Percentiles rank a stretch among this genome's conserved stretches.
Conservation (phyloP, 2,888 invertebrate species). For the Lamellibrachia satsuma region DNA sequence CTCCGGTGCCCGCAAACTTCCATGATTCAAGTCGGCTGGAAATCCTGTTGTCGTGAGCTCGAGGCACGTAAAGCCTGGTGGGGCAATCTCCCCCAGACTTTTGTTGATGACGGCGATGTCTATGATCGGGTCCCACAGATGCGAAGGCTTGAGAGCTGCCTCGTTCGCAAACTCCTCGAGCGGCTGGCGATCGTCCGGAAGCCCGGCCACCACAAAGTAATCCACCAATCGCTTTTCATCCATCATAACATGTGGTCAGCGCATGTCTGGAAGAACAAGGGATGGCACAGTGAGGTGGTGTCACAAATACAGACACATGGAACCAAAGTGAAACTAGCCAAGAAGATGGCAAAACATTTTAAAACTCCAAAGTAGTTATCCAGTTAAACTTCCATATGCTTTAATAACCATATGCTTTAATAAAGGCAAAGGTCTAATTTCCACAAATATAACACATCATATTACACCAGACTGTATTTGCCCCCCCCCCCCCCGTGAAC, state of each 20-base stretch:
- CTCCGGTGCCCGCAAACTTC: slow-evolving; percentile 90
- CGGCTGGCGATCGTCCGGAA: slow-evolving; percentile 78
- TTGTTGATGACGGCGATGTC: slow-evolving; percentile 83
- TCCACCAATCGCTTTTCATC: slow-evolving; percentile 79
- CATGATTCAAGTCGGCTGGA: slow-evolving; percentile 96
- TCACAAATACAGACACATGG: too few species aligned
- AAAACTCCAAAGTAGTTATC: too few species aligned
- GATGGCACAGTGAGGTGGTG: background rate
- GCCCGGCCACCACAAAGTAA: slow-evolving; percentile 97
- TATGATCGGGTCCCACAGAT: slow-evolving; percentile 85
- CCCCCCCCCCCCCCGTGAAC: too few species aligned
- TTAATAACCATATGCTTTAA: too few species aligned
- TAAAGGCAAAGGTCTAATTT: too few species aligned
- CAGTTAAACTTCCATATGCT: too few species aligned
- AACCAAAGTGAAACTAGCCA: too few species aligned
- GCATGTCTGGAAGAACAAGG: slow-evolving; percentile 28
- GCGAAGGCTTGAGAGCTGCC: slow-evolving; percentile 80
- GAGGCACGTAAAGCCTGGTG: slow-evolving; percentile 56
- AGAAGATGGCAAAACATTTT: too few species aligned
- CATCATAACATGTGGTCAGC: slow-evolving; percentile 44
- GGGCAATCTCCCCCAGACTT: slow-evolving; percentile 83
- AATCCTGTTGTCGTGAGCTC: slow-evolving; percentile 72
- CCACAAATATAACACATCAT: too few species aligned
- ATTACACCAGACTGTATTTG: too few species aligned
- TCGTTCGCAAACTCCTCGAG: slow-evolving; percentile 78